phyloP scores from a whole-genome alignment of 2,888 invertebrate genomes.

The Tolmerus cingulatus region DNA sequence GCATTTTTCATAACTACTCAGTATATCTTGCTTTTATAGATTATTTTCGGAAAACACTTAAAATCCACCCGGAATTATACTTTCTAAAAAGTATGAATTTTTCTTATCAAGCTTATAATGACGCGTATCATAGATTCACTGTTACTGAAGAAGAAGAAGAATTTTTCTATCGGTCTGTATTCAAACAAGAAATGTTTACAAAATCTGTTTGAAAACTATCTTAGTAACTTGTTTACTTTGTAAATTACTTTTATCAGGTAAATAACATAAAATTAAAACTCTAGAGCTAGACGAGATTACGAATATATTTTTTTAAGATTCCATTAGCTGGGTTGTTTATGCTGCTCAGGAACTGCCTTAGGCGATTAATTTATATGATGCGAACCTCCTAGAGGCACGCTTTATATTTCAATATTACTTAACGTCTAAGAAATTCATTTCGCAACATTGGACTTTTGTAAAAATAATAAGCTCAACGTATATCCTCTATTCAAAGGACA shows the following conservation, averaged over 20 bases:
- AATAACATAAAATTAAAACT: neutral
- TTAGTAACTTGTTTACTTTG: neutral
- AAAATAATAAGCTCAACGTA: neutral
- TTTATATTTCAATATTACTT: neutral
- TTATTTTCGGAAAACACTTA: too few relatives aligned
- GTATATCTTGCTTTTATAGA: too few relatives aligned
- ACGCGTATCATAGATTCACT: too few relatives aligned
- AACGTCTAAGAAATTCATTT: neutral
- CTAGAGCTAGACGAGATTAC: neutral
- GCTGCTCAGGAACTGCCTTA: neutral
- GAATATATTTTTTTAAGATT: neutral
- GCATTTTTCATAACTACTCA: too few relatives aligned
- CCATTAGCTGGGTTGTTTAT: neutral
- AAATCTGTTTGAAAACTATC: neutral
- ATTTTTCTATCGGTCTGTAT: too few relatives aligned
- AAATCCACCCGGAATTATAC: too few relatives aligned
- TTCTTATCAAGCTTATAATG: too few relatives aligned
- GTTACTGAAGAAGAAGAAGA: too few relatives aligned
- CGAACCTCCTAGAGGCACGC: neutral
- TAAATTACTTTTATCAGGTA: neutral
- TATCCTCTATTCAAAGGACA: neutral
- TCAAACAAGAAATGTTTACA: neutral
- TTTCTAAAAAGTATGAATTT: too few relatives aligned
- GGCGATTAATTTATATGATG: neutral
- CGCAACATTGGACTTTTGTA: neutral